A percentile compares a stretch with the other conserved stretches of the same genome.
Conservation (phyloP, 2,797 vertebrate species). For the Ciconia nigra region DNA sequence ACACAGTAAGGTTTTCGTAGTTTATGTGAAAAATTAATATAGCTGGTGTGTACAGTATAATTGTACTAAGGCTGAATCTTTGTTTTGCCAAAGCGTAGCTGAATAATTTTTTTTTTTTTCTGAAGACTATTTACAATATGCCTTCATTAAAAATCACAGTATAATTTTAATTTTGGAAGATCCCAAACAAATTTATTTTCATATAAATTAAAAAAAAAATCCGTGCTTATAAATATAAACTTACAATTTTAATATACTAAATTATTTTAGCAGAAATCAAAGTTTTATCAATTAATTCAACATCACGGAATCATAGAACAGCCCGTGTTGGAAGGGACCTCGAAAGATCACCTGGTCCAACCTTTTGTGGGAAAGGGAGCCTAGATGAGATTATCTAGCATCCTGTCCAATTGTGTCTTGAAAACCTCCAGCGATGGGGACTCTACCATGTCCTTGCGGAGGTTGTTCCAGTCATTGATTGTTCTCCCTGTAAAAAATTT, state of each 20-base stretch:
- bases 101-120: background rate
- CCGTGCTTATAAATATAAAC: background rate
- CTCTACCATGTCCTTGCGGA: background rate
- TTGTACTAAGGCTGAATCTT: background rate
- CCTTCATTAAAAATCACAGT: background rate
- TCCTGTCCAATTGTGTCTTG: background rate
- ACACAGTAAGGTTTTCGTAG: background rate
- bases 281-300: background rate
- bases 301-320: background rate
- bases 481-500: background rate
- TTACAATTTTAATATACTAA: background rate
- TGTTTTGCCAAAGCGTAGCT: background rate
- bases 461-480: background rate
- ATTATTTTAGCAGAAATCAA: background rate
- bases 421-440: background rate
- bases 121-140: background rate
- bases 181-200: background rate
- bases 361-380: background rate
- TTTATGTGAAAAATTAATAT: background rate
- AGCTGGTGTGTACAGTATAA: background rate
- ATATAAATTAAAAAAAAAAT: background rate
- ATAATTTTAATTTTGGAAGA: background rate
- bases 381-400: background rate
- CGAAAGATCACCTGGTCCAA: background rate
- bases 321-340: background rate